A percentile compares a stretch with the other conserved stretches of the same genome.
Conservation (phyloP, 2,797 vertebrate species). For the Mormyrops boulengeri region DNA sequence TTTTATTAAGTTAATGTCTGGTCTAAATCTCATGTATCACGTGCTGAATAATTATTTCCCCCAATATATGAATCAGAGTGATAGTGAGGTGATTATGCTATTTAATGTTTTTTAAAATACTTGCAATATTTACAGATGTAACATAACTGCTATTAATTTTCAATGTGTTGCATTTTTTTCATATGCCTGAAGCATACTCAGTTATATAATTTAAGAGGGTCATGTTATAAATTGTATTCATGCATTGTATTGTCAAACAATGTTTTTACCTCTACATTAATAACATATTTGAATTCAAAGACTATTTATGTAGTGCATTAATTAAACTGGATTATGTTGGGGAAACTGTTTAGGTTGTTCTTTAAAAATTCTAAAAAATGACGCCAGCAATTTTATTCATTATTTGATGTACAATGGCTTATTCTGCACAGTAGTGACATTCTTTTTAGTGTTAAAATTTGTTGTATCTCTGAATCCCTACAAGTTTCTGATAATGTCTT, state of each 20-base stretch:
- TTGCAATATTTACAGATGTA: neutral
- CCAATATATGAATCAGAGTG: neutral
- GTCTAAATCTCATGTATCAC: neutral
- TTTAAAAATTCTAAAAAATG: neutral
- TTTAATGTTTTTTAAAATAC: neutral
- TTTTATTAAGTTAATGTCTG: neutral
- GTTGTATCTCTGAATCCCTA: neutral
- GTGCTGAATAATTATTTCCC: neutral
- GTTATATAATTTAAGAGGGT: neutral
- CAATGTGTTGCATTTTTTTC: neutral
- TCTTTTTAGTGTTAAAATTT: neutral
- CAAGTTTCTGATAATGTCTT: neutral
- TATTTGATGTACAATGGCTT: neutral
- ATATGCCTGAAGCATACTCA: neutral
- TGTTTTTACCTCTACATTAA: neutral
- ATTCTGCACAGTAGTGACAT: neutral
- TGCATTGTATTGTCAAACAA: neutral
- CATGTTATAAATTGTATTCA: neutral
- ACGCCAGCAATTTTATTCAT: neutral
- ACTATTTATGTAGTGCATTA: neutral
- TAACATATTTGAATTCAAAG: neutral
- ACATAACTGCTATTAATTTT: neutral
- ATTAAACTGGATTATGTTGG: neutral
- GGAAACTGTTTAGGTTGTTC: neutral
- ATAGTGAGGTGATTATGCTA: neutral